Conservation (phyloP, 2,797 vertebrate species). For the Oreochromis mossambicus region DNA sequence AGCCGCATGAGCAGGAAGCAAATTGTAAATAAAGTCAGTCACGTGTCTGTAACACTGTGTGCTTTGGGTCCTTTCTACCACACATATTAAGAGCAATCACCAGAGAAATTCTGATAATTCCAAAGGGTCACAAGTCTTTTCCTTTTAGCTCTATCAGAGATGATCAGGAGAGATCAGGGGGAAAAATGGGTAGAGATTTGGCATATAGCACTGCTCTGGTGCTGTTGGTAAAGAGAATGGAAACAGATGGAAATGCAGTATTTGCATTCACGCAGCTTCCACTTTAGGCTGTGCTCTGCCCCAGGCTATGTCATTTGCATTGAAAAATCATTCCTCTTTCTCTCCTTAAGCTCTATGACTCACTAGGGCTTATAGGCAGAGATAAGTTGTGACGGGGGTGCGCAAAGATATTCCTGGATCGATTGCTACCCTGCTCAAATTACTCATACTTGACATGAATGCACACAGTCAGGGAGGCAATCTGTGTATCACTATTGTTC, state of each 20-base stretch:
- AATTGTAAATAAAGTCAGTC: neutral
- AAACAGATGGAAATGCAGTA: slow-evolving; percentile 54
- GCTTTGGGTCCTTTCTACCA: neutral
- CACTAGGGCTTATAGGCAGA: slow-evolving; percentile 41
- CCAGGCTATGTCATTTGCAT: slow-evolving; percentile 63
- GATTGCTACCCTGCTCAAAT: slow-evolving; percentile 39
- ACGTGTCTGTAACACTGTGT: neutral
- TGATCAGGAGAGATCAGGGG: slow-evolving; percentile 33
- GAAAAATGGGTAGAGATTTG: slow-evolving; percentile 18
- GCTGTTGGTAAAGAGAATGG: slow-evolving; percentile 34
- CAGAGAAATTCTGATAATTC: neutral
- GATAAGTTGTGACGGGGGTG: slow-evolving; percentile 36
- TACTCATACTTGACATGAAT: slow-evolving; percentile 43
- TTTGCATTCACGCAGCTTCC: slow-evolving; percentile 61
- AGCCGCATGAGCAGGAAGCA: neutral
- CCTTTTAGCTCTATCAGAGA: neutral
- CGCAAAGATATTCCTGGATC: slow-evolving; percentile 41
- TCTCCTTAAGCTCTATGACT: slow-evolving; percentile 58
- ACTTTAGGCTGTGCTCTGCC: slow-evolving; percentile 42
- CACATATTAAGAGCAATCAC: neutral
- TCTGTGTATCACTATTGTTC: slow-evolving; percentile 16
- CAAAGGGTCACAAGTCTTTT: neutral
- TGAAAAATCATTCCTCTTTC: slow-evolving; percentile 56
- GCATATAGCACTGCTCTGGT: slow-evolving; percentile 4
- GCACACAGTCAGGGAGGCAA: slow-evolving; percentile 6